phyloP scores from a whole-genome alignment of 2,113 vertebrate species.

The Phrynosoma blainvillii region DNA sequence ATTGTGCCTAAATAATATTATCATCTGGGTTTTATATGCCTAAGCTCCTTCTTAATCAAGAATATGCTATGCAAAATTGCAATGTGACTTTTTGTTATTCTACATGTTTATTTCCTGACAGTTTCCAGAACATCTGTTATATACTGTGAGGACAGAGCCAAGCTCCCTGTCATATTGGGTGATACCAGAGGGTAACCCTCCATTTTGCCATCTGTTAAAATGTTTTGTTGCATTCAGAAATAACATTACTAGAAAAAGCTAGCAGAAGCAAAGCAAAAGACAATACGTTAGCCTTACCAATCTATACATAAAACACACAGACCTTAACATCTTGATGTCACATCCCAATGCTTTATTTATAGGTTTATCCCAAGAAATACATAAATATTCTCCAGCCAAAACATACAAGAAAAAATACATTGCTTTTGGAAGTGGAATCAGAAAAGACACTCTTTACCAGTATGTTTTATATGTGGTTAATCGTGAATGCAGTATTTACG shows the following conservation, averaged over 20 bases:
- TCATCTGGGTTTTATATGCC: not conserved
- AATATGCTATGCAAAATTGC: constrained; percentile 9
- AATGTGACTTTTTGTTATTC: constrained; percentile 38
- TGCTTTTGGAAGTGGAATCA: not conserved
- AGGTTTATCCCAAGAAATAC: not conserved
- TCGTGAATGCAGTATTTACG: not conserved
- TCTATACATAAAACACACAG: not conserved
- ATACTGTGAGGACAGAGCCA: not conserved
- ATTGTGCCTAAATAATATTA: constrained; percentile 29
- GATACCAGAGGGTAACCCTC: constrained; percentile 10
- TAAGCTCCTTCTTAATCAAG: constrained; percentile 26
- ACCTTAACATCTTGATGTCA: not conserved
- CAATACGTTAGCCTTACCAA: not conserved
- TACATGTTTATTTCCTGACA: constrained; percentile 47
- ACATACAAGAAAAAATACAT: not conserved
- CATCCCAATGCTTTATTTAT: not conserved
- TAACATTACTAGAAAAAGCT: not conserved
- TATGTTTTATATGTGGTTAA: not conserved
- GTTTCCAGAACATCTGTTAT: constrained; percentile 50
- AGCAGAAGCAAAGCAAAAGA: constrained; percentile 34
- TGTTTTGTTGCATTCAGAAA: constrained; percentile 21
- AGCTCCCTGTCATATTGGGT: not conserved
- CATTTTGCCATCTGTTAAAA: constrained; percentile 47
- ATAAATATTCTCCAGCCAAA: not conserved
- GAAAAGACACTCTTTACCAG: not conserved